Conservation (phyloP, 2,113 vertebrate genomes). For the Sylvilagus bachmani region DNA sequence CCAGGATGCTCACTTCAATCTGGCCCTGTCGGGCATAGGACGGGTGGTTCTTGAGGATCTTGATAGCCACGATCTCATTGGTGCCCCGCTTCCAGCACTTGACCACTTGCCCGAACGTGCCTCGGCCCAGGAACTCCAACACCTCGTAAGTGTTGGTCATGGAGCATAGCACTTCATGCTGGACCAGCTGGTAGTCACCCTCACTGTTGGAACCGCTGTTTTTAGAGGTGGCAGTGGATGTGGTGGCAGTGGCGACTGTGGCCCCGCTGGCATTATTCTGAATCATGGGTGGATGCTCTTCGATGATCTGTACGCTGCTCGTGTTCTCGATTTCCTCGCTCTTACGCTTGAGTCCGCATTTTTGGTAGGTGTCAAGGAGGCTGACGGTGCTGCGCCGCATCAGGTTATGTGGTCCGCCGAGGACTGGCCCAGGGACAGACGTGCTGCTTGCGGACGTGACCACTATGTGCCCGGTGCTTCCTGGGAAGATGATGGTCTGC, state of each 20-base stretch:
- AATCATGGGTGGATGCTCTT: conserved; percentile 97
- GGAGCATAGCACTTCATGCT: conserved; percentile 99
- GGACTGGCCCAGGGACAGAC: conserved; percentile 92
- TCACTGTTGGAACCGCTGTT: conserved; percentile 98
- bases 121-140: conserved; percentile 97
- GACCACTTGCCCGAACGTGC: conserved; percentile 99
- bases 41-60: conserved; percentile 99
- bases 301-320: conserved; percentile 97
- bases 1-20: conserved; percentile 99
- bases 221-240: conserved; percentile 97
- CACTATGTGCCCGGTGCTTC: conserved; percentile 95
- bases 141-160: conserved; percentile 99
- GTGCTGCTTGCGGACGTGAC: conserved; percentile 97
- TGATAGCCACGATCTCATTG: conserved; percentile 99
- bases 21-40: conserved; percentile 98
- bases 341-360: conserved; percentile 99
- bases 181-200: conserved; percentile 98
- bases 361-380: conserved; percentile 99
- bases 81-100: conserved; percentile 99
- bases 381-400: conserved; percentile 99
- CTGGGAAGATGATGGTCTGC: conserved; percentile 98
- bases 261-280: conserved; percentile 96
- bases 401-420: conserved; percentile 96
- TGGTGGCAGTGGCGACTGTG: conserved; percentile 93
- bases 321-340: conserved; percentile 98